Evolutionary conservation across 1,140 invertebrate species (phyloP), one percentile per base, ranked within the genome.

Genomic region (Mercenaria mercenaria): DNA sequence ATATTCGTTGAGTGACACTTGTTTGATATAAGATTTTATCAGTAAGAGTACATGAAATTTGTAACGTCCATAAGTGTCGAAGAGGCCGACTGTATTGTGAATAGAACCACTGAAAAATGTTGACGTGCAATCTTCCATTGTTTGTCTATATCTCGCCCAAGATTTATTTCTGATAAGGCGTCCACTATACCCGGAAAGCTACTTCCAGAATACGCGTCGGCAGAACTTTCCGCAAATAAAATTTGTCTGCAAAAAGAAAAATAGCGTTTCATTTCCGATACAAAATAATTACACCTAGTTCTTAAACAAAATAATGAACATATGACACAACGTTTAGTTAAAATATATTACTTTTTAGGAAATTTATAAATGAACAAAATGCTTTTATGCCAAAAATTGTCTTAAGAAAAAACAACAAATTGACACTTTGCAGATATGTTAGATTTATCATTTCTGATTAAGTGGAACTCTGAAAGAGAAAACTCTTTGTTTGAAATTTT

Each of bases 111-210:
- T n/a, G 93, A 92, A 77, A 93, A 93, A 77, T 95, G 94, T 77
- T 93, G 90, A n/a, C 89, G 90, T 10, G 94, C 92, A 29, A 91
- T 83, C 37, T 93, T 87, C 94, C 94, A 95, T 69, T 92, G 86
- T 34, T 90, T 77, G 0, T 52, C 32, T 18, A 86, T 52, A 52
- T 90, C 82, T 6, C 80, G 61, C 13, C 72, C 76, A 3, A 81
- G 81, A 3, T 93, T 92, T 13, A 96, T 95, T 72, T 95, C 91
- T 89, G 93, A 93, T 81, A 95, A 64, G 11, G 92, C 90, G 87
- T 96, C 96, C 0, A 92, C 91, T 26, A 96, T 91, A 20, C 96
- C n/a, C n/a, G 96, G 95, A 90, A 96, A 96, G 81, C 94, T 95
- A 34, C 94, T 94, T n/a, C 95, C 95, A 39, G 95, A 91, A 91